Evolutionary conservation across 2,888 invertebrate species (phyloP), one percentile per base, ranked within the genome.

Genomic region (Zygaena filipendulae): DNA sequence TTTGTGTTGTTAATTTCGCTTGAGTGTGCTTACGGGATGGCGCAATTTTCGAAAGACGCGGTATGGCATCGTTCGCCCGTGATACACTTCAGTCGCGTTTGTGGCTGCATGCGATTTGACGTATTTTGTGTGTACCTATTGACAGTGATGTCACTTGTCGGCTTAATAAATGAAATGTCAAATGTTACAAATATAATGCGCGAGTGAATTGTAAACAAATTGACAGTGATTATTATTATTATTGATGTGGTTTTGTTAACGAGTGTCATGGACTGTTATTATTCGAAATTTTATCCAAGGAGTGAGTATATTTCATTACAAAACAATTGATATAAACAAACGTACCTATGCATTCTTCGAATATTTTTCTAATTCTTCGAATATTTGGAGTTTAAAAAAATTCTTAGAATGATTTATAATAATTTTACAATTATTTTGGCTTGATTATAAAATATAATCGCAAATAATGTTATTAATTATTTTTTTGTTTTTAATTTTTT

Each of bases 11-110:
- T 77, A 56, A 72, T 63, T 74, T 77, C 72, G 75, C 74, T 62
- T 64, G 70, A 74, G 71, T 77, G 71, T 75, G 72, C 68, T 71
- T 75, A 70, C 67, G 70, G 59, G 74, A 79, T 80, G 80, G 79
- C 79, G 81, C 81, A 81, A 82, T 82, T 82, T 81, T 81, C 82
- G 81, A 79, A 79, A 79, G 80, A 79, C 80, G 80, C 79, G 80
- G 79, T 79, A 66, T 72, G 74, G 77, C 71, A 70, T 74, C 67
- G 79, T 69, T 71, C 77, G 81, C 69, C 68, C 70, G 75, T 68
- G 68, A 70, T 80, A 77, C 68, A 81, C 75, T 81, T 81, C 82
- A 82, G 81, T 81, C 81, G 80, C 77, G 81, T 79, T 75, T 54
- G 71, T 75, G 74, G 74, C 71, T 74, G 72, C 71, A 71, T 69